These are phyloP conservation scores for Meloidogyne exigua DNA, from an alignment of 1,140 invertebrate species.

Conservation along the genomic window DNA sequence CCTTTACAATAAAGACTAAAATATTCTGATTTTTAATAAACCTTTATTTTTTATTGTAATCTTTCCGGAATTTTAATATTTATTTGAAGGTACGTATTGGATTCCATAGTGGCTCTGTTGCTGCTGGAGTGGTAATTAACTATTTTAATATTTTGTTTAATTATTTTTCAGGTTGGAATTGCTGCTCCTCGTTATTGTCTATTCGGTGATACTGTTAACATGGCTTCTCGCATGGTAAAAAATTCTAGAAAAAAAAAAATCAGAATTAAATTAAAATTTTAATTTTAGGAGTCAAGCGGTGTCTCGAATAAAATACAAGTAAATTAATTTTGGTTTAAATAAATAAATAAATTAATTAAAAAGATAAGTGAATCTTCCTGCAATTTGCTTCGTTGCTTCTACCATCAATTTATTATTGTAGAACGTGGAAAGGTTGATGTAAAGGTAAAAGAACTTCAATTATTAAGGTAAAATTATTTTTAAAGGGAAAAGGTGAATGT, in stretches of 20 bases:
- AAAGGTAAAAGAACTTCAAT: slow-evolving; percentile 42
- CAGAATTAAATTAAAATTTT: too few species aligned
- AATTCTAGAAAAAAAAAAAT: neutral
- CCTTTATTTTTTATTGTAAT: neutral
- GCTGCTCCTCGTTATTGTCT: slow-evolving; percentile 87
- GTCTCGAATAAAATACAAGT: slow-evolving; percentile 62
- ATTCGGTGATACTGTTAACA: slow-evolving; percentile 69
- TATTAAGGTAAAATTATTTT: neutral
- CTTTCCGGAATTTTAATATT: neutral
- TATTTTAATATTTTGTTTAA: neutral
- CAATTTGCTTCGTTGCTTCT: slow-evolving; percentile 62
- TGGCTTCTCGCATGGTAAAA: slow-evolving; percentile 57
- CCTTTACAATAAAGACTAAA: neutral
- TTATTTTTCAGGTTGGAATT: slow-evolving; percentile 57
- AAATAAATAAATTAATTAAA: slow-evolving; percentile 28
- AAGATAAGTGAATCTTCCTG: slow-evolving; percentile 58
- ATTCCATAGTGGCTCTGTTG: slow-evolving; percentile 83
- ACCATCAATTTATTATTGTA: slow-evolving; percentile 51
- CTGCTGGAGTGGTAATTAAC: slow-evolving; percentile 81
- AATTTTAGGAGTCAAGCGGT: slow-evolving; percentile 54
- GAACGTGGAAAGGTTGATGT: slow-evolving; percentile 60
- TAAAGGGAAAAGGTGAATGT: slow-evolving; percentile 60
- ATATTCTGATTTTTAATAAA: neutral
- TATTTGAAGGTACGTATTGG: slow-evolving; percentile 88
- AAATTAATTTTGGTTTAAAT: neutral